Base-by-base conservation (phyloP, 1,140 invertebrate species). In the Drosophila miranda region DNA sequence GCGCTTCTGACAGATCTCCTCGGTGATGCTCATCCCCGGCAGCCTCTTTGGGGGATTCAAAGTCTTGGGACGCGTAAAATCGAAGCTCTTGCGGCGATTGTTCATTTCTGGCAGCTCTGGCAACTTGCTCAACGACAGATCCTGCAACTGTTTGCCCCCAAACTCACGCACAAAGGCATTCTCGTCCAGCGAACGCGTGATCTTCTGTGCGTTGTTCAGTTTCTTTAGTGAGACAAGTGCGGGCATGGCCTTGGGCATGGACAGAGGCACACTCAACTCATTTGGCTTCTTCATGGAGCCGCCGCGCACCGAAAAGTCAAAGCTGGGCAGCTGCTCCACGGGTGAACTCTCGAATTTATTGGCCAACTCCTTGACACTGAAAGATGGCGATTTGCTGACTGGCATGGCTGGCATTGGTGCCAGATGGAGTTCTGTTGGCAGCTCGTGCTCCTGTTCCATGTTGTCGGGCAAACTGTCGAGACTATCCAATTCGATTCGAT, bases 141-240 rank as follows among this genome's bases (percentile, higher is more conserved):
- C 92, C 34, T 89, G 91, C 53, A 92, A 59, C 4, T 90, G 75
- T 0, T 81, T 87, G 23, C 75, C 74, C 4, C 93, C 93, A 71
- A 94, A 94, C 87, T 94, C 93, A 68, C 93, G 93, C 2, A 93
- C 90, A 64, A 95, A 95, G 4, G 94, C 94, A 62, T 94, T 94
- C 81, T 94, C 94, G 86, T 96, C 95, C 23, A 96, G 77, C 2
- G 95, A 96, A 2, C 95, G 92, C 1, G 95, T 90, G 44, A 95
- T 93, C 19, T 94, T 92, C 8, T 93, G 92, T 6, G 94, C 93
- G 62, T 94, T 93, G 0, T 94, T 93, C 1, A 93, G 63, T 46
- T 91, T 89, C 58, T 90, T 87, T 1, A 89, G 71, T 83, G 14
- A 91, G 57, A 69, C 73, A 2, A 75, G 76, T 16, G 50, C 56